Evolutionary conservation across 2,113 vertebrate genomes (phyloP).

Genomic region (Oophaga pumilio): DNA sequence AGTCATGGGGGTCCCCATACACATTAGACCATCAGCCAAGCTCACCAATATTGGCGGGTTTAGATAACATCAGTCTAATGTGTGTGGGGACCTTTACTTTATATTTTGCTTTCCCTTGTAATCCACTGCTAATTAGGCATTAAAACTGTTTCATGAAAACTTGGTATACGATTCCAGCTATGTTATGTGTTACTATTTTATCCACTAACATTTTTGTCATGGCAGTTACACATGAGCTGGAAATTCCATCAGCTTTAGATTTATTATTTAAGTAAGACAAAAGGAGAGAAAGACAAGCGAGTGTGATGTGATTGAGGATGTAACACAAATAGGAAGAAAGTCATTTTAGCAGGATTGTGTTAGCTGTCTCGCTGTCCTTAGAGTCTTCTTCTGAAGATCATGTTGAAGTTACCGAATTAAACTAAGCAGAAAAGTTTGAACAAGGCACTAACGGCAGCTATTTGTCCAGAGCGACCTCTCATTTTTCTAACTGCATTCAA

Average conservation of each 20-base stretch:
- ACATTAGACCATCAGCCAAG: no score
- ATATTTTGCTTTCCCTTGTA: no score
- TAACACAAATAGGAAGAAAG: constrained; percentile 24
- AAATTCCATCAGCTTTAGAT: constrained; percentile 1
- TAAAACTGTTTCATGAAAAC: no score
- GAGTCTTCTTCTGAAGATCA: constrained; percentile 17
- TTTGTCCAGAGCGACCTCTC: constrained; percentile 6
- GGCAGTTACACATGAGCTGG: not conserved
- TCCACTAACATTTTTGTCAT: not conserved
- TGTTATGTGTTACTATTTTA: not conserved
- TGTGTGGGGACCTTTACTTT: no score
- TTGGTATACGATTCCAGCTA: no score
- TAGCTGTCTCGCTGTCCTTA: not conserved
- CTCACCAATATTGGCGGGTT: no score
- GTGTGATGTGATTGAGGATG: constrained; percentile 50
- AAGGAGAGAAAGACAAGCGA: constrained; percentile 24
- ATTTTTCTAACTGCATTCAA: constrained; percentile 16
- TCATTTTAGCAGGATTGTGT: constrained; percentile 33
- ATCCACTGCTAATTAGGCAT: no score
- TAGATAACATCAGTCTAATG: no score
- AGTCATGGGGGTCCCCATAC: no score
- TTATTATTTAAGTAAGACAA: constrained; percentile 39
- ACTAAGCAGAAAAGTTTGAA: not conserved
- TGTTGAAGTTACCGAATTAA: not conserved
- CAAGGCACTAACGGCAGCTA: not conserved